Evolutionary conservation across 2,797 vertebrate genomes (phyloP).

Genomic region (Catamblyrhynchus diadema): DNA sequence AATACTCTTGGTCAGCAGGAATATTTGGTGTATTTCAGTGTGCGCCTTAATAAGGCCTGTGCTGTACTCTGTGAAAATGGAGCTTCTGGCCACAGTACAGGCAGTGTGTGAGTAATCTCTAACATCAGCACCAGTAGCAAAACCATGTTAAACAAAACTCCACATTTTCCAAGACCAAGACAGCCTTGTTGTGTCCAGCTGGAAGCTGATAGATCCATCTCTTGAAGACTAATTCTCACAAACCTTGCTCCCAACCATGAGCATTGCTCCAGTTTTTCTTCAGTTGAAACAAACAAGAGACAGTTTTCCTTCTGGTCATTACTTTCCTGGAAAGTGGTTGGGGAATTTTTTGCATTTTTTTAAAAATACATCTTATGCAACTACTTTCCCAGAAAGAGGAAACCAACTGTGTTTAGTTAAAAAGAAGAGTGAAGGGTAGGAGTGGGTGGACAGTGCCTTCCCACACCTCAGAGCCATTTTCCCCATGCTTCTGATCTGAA

Average conservation of each 20-base stretch:
- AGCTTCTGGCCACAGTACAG: neutral
- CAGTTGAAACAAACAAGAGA: neutral
- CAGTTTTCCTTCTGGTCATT: neutral
- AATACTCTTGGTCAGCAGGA: neutral
- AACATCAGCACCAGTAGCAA: neutral
- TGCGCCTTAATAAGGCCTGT: neutral
- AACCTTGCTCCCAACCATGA: neutral
- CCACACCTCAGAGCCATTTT: neutral
- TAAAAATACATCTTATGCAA: neutral
- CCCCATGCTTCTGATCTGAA: neutral
- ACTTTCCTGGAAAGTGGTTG: neutral
- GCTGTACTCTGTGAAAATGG: neutral
- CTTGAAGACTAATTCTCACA: neutral
- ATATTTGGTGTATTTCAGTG: neutral
- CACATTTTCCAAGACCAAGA: neutral
- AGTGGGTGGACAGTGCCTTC: neutral
- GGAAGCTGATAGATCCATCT: neutral
- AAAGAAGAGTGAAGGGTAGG: neutral
- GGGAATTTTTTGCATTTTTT: neutral
- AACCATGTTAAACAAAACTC: neutral
- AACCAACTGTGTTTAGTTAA: conserved; percentile 29
- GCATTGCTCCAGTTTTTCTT: neutral
- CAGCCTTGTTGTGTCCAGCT: neutral
- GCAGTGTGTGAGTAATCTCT: neutral
- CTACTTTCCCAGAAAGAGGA: neutral